Conservation (phyloP, 2,113 vertebrate species). For the Gobiocypris rarus region DNA sequence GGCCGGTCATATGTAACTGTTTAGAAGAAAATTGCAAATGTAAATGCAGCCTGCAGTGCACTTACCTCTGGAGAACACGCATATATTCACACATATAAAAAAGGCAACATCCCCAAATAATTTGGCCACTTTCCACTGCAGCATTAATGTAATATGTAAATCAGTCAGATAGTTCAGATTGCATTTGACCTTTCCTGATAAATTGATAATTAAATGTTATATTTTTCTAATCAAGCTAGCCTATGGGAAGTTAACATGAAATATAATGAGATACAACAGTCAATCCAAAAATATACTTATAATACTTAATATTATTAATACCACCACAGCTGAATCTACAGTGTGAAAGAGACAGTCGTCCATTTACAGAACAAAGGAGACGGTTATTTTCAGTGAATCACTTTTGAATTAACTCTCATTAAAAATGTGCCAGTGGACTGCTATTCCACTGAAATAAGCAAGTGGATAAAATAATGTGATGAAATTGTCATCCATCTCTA, state of each 20-base stretch:
- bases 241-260: not conserved
- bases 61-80: conserved; percentile 36
- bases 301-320: not conserved
- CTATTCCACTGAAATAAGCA: not conserved
- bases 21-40: conserved; percentile 14
- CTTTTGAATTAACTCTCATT: not conserved
- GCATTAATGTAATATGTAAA: not conserved
- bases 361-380: not conserved
- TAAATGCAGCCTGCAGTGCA: conserved; percentile 11
- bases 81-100: not conserved
- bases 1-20: conserved; percentile 30
- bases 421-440: not conserved
- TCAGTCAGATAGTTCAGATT: not conserved
- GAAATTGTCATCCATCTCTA: conserved; percentile 38
- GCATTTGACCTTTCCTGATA: not conserved
- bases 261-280: not conserved
- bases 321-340: not conserved
- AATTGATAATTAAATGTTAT: not conserved
- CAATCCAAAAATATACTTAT: not conserved
- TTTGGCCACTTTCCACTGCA: conserved; percentile 27
- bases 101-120: not conserved
- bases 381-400: not conserved
- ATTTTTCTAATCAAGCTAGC: not conserved
- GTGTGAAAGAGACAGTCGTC: too few relatives aligned
- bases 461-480: conserved; percentile 29